A percentile compares a stretch with the other conserved stretches of the same genome.
These are phyloP conservation scores for Theristicus caerulescens DNA, from an alignment of 2,113 vertebrate genomes.

Conservation along the genomic window DNA sequence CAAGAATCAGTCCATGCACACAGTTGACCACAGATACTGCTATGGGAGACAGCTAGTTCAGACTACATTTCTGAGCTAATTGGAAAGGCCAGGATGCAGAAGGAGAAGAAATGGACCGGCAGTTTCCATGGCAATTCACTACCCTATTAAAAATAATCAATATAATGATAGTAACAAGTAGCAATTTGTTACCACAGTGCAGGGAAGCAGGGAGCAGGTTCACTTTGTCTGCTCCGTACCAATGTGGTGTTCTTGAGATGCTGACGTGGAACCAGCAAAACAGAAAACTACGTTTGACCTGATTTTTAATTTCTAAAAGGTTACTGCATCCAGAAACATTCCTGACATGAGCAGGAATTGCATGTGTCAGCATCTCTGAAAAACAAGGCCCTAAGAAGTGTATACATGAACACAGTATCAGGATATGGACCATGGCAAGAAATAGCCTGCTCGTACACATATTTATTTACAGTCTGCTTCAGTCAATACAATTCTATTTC, in stretches of 20 bases:
- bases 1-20: background rate
- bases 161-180: background rate
- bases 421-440: background rate
- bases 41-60: background rate
- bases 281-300: background rate
- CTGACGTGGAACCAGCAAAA: background rate
- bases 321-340: background rate
- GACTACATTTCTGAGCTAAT: background rate
- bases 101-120: background rate
- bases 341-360: background rate
- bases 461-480: background rate
- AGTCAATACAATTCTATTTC: background rate
- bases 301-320: background rate
- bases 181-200: background rate
- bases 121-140: background rate
- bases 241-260: rapidly evolving
- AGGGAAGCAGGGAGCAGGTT: background rate
- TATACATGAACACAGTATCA: background rate
- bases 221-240: rapidly evolving
- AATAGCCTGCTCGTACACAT: rapidly evolving
- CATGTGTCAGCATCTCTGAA: background rate
- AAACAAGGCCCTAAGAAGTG: background rate
- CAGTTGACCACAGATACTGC: background rate
- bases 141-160: background rate
- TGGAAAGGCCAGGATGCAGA: background rate